Base-by-base conservation (phyloP, 2,797 vertebrate species). In the Xerus rutilus region DNA sequence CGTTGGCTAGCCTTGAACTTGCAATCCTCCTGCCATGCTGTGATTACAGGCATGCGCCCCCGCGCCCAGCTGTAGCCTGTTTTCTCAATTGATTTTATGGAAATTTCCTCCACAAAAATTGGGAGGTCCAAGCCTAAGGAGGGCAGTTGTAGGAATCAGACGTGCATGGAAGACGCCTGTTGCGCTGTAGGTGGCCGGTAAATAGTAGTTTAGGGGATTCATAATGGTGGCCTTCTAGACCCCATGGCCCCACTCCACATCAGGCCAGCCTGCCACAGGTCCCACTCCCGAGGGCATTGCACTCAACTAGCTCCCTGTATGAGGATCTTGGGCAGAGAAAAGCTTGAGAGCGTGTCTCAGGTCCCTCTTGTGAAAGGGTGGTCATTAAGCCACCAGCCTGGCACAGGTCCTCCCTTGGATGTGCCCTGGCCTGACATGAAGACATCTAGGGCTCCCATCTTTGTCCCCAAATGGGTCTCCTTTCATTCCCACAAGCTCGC, bases 391-490 rank as follows among this genome's bases (percentile, higher is more conserved):
- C 39, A n/a, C 47, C 2, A 6, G 72, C 43, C 86, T 67, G 70
- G 6, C 57, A 0, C 43, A 1, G 23, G 39, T 11, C 49, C 30
- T 39, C 47, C 4, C 35, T 15, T 4, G 25, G 73, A 0, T 2
- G 14, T 1, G 11, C 47, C 54, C 35, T 57, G 67, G 52, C 23
- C 47, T 70, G 78, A 64, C 62, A 82, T 2, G 25, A 73, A 91
- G 87, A 54, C 1, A 2, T 0, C 4, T 10, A 4, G n/a, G 21
- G 5, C 67, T 62, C 54, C 67, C 39, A 1, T 47, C 49, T 84
- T 76, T 45, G 47, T 62, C 54, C 85, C 89, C 45, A 25, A 69
- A 28, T 0, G 3, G 49, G 23, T n/a, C 13, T 28, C 49, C 23
- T 13, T 70, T 49, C 82, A 17, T n/a, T 23, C 30, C n/a, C 70